phyloP scores from a whole-genome alignment of 1,140 invertebrate genomes.

The Pseudomyrmex concolor region DNA sequence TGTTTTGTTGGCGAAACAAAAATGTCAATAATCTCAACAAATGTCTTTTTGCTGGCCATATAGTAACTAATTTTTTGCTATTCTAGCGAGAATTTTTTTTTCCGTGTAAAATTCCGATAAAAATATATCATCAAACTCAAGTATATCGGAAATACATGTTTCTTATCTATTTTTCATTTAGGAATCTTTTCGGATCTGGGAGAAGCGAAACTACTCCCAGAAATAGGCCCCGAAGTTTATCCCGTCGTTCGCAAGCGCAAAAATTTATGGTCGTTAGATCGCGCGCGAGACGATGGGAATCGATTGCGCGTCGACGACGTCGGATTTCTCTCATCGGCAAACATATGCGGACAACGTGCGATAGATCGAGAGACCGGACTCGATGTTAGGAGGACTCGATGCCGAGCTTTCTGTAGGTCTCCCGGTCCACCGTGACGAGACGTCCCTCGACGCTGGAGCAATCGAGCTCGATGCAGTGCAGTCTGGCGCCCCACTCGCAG shows the following conservation, averaged over 20 bases:
- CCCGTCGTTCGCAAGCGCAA: not conserved
- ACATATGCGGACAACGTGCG: not conserved
- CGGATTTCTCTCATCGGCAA: not conserved
- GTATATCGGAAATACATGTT: no score
- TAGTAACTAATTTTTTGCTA: no score
- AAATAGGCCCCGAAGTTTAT: not conserved
- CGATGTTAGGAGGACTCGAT: conserved; percentile 79
- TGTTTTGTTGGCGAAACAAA: no score
- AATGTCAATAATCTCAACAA: no score
- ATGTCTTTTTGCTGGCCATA: no score
- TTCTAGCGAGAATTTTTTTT: no score
- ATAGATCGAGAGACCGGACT: conserved; percentile 38
- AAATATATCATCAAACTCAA: not conserved
- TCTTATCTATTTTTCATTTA: not conserved
- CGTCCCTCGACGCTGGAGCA: conserved; percentile 84
- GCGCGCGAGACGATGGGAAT: not conserved
- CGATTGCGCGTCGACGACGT: conserved; percentile 24
- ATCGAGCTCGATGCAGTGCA: conserved; percentile 86
- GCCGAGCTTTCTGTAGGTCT: conserved; percentile 84
- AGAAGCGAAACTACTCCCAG: not conserved
- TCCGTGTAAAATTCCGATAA: conserved; percentile 1
- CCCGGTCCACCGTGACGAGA: conserved; percentile 84
- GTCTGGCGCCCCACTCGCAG: conserved; percentile 85
- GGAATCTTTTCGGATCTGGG: not conserved
- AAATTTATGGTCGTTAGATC: not conserved